These are phyloP conservation scores for Oryzias sinensis DNA, from an alignment of 2,797 vertebrate species.

Conservation along the genomic window DNA sequence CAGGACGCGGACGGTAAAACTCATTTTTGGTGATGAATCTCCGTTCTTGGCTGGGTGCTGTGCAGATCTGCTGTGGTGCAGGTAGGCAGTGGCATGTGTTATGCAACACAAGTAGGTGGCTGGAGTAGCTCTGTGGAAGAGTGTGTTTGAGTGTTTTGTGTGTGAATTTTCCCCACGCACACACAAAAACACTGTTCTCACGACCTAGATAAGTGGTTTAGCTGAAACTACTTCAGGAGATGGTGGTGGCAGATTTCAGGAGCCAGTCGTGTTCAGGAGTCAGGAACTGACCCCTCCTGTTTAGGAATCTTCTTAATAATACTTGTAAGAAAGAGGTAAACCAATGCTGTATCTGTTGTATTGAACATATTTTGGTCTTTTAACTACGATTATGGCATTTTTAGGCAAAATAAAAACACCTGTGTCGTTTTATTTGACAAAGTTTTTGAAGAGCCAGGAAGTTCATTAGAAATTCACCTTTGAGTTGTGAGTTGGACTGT, in stretches of 20 bases:
- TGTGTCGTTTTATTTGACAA: too few species aligned
- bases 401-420: too few species aligned
- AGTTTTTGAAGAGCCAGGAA: too few species aligned
- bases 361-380: too few species aligned
- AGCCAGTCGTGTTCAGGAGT: conserved; percentile 28
- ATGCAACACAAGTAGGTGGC: conserved; percentile 78
- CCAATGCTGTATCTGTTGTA: too few species aligned
- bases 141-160: conserved; percentile 40
- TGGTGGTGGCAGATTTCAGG: conserved; percentile 30
- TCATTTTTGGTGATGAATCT: conserved; percentile 43
- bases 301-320: conserved; percentile 23
- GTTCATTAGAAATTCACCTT: too few species aligned
- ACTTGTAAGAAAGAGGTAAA: conserved; percentile 4
- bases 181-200: conserved; percentile 22
- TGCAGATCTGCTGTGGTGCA: conserved; percentile 53
- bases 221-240: conserved; percentile 42
- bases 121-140: conserved; percentile 57
- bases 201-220: conserved; percentile 54
- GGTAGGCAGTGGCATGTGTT: conserved; percentile 73
- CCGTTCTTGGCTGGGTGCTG: conserved; percentile 42
- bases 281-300: conserved; percentile 26
- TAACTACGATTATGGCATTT: too few species aligned
- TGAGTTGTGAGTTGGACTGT: too few species aligned
- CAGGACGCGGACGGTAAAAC: conserved; percentile 20
- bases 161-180: conserved; percentile 46